Percentiles rank a stretch among this genome's conserved stretches.
These are phyloP conservation scores for Bradypodion ventrale DNA, from an alignment of 2,797 vertebrate genomes.

Conservation along the genomic window DNA sequence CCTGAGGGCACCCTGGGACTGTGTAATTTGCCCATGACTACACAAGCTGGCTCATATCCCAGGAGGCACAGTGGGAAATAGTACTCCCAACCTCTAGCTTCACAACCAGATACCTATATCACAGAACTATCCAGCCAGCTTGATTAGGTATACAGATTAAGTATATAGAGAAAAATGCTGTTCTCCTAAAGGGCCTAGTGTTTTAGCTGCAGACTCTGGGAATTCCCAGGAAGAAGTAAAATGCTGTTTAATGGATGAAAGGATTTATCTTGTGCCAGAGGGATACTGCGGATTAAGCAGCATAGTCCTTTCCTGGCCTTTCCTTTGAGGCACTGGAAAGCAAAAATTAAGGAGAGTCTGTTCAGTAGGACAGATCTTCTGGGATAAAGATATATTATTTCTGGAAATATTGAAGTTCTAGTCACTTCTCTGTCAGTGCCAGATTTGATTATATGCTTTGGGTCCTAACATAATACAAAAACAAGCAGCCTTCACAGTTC, in stretches of 20 bases:
- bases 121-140: no score
- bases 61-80: no score
- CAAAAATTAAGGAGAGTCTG: not conserved
- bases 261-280: slow-evolving; percentile 30
- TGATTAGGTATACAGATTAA: no score
- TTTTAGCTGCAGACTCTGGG: not conserved
- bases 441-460: slow-evolving; percentile 1
- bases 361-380: not conserved
- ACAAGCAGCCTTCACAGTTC: not conserved
- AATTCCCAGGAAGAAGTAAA: not conserved
- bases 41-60: no score
- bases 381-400: not conserved
- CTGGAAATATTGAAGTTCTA: not conserved
- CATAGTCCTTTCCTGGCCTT: not conserved
- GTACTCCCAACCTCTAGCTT: no score
- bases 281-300: not conserved
- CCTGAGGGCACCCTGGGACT: no score
- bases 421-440: not conserved
- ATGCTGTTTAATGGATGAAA: not conserved
- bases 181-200: slow-evolving; percentile 12
- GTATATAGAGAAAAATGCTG: slow-evolving; percentile 22
- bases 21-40: no score
- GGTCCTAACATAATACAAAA: not conserved
- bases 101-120: no score
- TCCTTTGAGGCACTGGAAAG: not conserved